Percentiles rank a stretch among this genome's conserved stretches.
phyloP scores from a whole-genome alignment of 1,140 invertebrate species.

The Nixonia krombeini region DNA sequence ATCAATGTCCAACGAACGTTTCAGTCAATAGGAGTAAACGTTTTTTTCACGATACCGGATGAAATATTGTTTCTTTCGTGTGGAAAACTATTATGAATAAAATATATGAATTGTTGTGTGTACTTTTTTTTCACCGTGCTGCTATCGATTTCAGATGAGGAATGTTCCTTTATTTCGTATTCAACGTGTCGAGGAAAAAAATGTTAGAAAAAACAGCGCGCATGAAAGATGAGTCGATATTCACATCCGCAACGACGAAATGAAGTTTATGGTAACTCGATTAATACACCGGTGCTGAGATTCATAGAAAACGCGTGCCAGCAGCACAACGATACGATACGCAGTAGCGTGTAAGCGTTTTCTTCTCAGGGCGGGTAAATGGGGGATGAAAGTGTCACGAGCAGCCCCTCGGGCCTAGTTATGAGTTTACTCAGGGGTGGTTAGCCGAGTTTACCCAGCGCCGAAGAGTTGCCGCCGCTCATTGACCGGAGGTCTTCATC shows the following conservation, averaged over 20 bases:
- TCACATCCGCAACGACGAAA: background rate
- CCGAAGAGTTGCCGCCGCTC: constrained; percentile 45
- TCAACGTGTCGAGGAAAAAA: too few relatives aligned
- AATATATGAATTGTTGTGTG: too few relatives aligned
- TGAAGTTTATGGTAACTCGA: constrained; percentile 31
- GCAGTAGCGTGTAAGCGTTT: constrained; percentile 17
- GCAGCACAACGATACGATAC: constrained; percentile 20
- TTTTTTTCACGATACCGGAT: too few relatives aligned
- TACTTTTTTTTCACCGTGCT: too few relatives aligned
- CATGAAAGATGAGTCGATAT: too few relatives aligned
- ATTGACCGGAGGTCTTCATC: constrained; percentile 60
- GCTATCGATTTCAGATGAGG: too few relatives aligned
- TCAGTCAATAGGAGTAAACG: too few relatives aligned
- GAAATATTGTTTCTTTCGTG: too few relatives aligned
- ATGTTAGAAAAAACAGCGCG: too few relatives aligned
- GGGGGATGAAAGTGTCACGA: constrained; percentile 69
- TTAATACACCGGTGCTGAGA: constrained; percentile 19
- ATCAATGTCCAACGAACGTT: too few relatives aligned
- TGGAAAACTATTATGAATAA: too few relatives aligned
- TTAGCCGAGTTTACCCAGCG: constrained; percentile 41
- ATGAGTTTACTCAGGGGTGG: constrained; percentile 66
- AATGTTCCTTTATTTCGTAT: too few relatives aligned
- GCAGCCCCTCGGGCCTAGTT: constrained; percentile 68
- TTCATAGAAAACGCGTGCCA: constrained; percentile 27
- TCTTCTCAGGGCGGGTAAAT: constrained; percentile 52